Evolutionary conservation across 2,888 invertebrate genomes (phyloP).

Genomic region (Sisyra terminalis): DNA sequence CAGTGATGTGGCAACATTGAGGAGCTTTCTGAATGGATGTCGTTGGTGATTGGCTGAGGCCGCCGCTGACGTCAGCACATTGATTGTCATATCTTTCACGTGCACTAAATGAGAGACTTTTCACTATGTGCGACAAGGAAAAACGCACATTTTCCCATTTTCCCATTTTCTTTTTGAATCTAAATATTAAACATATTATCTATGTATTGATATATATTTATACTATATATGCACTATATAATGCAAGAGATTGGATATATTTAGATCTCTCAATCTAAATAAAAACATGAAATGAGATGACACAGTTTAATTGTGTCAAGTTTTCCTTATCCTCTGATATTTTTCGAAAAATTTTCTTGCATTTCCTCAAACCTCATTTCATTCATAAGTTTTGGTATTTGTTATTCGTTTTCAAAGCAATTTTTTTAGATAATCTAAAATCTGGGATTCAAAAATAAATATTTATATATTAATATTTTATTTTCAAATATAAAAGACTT

Average conservation of each 20-base stretch:
- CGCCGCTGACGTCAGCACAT: conserved; percentile 56
- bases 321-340: neutral
- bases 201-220: conserved; percentile 1
- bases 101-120: conserved; percentile 14
- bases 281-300: too few relatives aligned
- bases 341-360: neutral
- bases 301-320: neutral
- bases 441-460: too few relatives aligned
- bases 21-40: conserved; percentile 47
- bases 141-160: too few relatives aligned
- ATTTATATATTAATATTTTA: too few relatives aligned
- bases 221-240: too few relatives aligned
- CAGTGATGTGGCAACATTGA: conserved; percentile 18
- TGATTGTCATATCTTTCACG: conserved; percentile 45
- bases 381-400: neutral
- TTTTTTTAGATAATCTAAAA: too few relatives aligned
- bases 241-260: too few relatives aligned
- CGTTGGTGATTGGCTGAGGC: conserved; percentile 38
- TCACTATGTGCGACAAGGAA: neutral
- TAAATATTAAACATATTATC: neutral
- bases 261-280: too few relatives aligned
- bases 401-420: neutral
- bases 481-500: too few relatives aligned
- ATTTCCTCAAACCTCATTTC: neutral
- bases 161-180: too few relatives aligned